Evolutionary conservation across 23 tunicate species (phyloP), one percentile per base, ranked within the genome.

Genomic region (Phallusia fumigata): DNA sequence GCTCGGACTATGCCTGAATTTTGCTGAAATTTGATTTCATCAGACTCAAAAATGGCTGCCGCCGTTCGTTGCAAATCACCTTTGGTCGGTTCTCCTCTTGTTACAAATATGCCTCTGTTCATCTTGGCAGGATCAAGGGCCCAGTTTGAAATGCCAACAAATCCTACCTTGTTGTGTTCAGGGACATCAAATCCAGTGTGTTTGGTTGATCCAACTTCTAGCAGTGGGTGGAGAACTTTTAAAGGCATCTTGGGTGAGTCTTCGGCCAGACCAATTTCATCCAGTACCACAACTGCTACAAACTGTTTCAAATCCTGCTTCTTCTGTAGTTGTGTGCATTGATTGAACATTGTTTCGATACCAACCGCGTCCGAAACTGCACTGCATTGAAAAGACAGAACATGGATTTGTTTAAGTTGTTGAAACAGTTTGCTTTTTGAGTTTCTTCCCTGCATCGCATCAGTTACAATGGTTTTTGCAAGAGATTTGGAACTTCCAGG

Each of bases 211-310:
- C 86, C 89, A 85, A 44, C 50, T 89, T 89, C 94, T 51, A 89
- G 85, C 53, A 89, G 65, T 16, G 94, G 94, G 74, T 89, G 94
- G 16, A 89, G 82, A 40, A 89, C 89, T 64, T 89, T 80, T 30
- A 85, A 65, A 26, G 94, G 94, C 94, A 89, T 89, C 45, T 89
- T 89, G 36, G 85, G 85, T 22, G 94, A 89, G 53, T 89, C 94
- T 85, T 89, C 94, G 6, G 94, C 94, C 36, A 89, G 58, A 13
- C 94, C 94, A 75, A 89, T 89, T 75, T 89, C 94, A 81, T 89
- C 94, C 26, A 89, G 82, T 15, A 89, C 94, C 49, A 89, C 94
- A 31, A 80, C 85, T 18, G 94, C 94, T 30, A 87, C 84, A 80
- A 36, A 89, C 6, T 69, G 50, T 11, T 74, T 32, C 73, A 84